Evolutionary conservation across 2,113 vertebrate species (phyloP), one percentile per base, ranked within the genome.

Genomic region (Dipodomys stephensi): DNA sequence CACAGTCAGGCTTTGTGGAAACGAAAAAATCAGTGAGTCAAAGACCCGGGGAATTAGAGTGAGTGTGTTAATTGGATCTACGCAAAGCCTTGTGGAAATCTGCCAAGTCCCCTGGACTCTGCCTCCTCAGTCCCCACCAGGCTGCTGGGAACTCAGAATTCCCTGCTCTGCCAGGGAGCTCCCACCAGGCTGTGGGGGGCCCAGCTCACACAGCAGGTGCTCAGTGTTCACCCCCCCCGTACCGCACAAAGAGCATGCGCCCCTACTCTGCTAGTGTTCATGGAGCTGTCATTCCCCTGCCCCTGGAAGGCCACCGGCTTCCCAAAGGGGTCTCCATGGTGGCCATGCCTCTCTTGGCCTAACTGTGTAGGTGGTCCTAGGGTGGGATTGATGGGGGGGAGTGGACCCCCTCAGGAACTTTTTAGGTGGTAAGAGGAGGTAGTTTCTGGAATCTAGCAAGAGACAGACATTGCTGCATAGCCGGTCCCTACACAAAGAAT

Each of bases 1-100:
- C 78, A 88, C 88, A 93, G 92, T 46, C 32, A 12, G 71, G 85
- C 96, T 92, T 93, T 93, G 90, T 93, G 74, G 39, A 69, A 73
- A 46, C n/a, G 49, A 8, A 74, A 79, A 72, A 49, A 62, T 0
- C 11, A 89, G 69, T 0, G 60, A 62, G 65, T 84, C 94, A 71
- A 46, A 85, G 90, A 60, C 57, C 57, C 39, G 15, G 46, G 35
- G 87, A 53, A 60, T 16, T 4, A 79, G 88, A 82, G 69, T 15
- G 15, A 27, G 20, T 6, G 57, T 86, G 91, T 57, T 83, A 25
- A 84, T 44, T 65, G 35, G 78, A 23, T 44, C 35, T 20, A 77
- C 35, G 2, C 0, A 23, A 11, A 60, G 73, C 32, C 73, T 57
- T 60, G 6, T 30, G 35, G 86, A 81, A 9, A 7, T 3, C 60